phyloP scores from a whole-genome alignment of 2,888 invertebrate genomes.

The Synanthedon vespiformis region DNA sequence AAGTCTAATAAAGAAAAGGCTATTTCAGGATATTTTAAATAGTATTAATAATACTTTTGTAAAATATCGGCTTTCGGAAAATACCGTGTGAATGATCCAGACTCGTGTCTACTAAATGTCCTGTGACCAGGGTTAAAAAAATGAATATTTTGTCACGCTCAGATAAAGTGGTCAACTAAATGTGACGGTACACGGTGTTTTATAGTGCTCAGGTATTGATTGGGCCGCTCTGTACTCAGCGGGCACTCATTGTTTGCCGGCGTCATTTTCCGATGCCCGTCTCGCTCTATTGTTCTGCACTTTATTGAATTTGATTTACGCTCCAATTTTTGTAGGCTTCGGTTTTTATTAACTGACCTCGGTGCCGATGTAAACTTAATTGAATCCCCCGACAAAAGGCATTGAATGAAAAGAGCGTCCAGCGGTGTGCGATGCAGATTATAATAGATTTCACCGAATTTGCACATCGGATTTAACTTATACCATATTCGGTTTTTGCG shows the following conservation, averaged over 20 bases:
- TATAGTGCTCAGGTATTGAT: neutral
- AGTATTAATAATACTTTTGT: too few species aligned
- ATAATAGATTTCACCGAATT: slow-evolving; percentile 65
- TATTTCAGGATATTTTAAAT: too few species aligned
- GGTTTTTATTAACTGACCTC: slow-evolving; percentile 70
- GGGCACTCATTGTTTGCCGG: slow-evolving; percentile 33
- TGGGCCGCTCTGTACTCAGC: neutral
- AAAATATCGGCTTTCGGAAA: too few species aligned
- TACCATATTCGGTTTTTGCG: slow-evolving; percentile 57
- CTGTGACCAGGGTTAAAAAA: too few species aligned
- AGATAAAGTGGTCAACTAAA: too few species aligned
- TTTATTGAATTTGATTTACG: slow-evolving; percentile 70
- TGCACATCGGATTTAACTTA: slow-evolving; percentile 57
- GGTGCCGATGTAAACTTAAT: slow-evolving; percentile 69
- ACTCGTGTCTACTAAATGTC: too few species aligned
- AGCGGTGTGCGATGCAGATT: slow-evolving; percentile 67
- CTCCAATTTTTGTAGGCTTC: slow-evolving; percentile 65
- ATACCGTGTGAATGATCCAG: too few species aligned
- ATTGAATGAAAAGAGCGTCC: slow-evolving; percentile 66
- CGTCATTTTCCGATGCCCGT: slow-evolving; percentile 46
- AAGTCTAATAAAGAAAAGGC: too few species aligned
- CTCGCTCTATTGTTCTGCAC: slow-evolving; percentile 50
- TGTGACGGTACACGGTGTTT: too few species aligned
- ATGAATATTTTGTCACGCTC: too few species aligned
- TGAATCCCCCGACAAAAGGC: slow-evolving; percentile 68